Conservation (phyloP, 2,113 vertebrate genomes). For the Anolis carolinensis region DNA sequence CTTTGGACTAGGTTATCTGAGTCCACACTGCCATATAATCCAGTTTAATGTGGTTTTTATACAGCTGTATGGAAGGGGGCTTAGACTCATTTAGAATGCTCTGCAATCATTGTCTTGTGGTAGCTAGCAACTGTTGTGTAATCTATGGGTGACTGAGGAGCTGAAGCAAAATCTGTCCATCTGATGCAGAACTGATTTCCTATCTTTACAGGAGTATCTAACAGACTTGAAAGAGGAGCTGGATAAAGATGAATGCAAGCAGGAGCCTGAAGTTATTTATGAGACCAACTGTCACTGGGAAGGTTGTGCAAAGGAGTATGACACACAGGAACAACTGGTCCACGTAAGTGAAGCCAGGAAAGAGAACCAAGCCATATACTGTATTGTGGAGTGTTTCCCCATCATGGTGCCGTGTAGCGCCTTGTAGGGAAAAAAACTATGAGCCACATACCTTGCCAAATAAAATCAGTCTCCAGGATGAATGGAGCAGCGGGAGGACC, state of each 20-base stretch:
- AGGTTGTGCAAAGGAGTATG: conserved; percentile 92
- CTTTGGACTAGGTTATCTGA: too few relatives aligned
- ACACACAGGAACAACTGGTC: conserved; percentile 97
- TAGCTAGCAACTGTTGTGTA: conserved; percentile 42
- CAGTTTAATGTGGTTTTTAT: too few relatives aligned
- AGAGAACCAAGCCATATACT: conserved; percentile 50
- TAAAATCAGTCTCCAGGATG: conserved; percentile 47
- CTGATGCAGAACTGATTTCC: conserved; percentile 32
- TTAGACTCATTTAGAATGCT: conserved; percentile 20
- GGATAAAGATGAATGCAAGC: conserved; percentile 96
- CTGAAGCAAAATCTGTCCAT: conserved; percentile 55
- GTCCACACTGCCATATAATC: too few relatives aligned
- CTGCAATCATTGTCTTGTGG: neutral
- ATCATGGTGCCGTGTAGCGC: conserved; percentile 52
- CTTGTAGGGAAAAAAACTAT: conserved; percentile 62
- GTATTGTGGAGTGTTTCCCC: conserved; percentile 56
- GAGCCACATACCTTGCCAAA: conserved; percentile 64
- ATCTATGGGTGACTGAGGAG: conserved; percentile 54
- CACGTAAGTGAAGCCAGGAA: conserved; percentile 85
- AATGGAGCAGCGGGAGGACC: conserved; percentile 51
- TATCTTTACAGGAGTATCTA: conserved; percentile 84
- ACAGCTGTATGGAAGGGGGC: neutral
- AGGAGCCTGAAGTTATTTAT: conserved; percentile 94
- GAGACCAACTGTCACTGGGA: conserved; percentile 99
- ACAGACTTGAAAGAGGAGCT: conserved; percentile 94